Conservation (phyloP, 1,140 invertebrate genomes). For the Zeugodacus cucurbitae region DNA sequence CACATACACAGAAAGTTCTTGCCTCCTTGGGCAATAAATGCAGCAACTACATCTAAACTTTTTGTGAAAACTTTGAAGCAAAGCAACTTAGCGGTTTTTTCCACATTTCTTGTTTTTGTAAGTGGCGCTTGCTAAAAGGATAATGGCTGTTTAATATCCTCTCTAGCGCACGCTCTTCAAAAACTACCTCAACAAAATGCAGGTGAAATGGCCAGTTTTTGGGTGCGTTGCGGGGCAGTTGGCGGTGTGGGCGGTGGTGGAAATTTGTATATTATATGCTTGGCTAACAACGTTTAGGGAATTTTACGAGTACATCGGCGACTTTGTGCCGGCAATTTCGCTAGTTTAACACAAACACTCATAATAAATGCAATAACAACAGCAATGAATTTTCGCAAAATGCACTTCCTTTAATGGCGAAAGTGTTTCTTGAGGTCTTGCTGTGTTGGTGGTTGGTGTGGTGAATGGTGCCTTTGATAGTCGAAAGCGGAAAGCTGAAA, state of each 20-base stretch:
- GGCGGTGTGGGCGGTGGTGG: not conserved
- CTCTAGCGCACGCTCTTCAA: not conserved
- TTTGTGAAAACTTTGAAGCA: slow-evolving; percentile 2
- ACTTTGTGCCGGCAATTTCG: not conserved
- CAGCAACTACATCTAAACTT: not conserved
- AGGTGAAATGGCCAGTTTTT: slow-evolving; percentile 8
- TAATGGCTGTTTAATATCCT: slow-evolving; percentile 30
- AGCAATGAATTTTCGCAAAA: not conserved
- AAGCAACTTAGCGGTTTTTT: not conserved
- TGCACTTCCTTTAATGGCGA: slow-evolving; percentile 5
- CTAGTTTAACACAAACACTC: not conserved
- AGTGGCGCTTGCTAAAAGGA: not conserved
- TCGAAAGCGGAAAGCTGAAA: not conserved
- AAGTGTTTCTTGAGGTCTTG: not conserved
- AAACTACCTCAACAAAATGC: not conserved
- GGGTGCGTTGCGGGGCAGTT: not conserved
- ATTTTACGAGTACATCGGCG: not conserved
- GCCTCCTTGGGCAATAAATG: slow-evolving; percentile 16
- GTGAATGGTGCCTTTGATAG: not conserved
- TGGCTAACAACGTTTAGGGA: slow-evolving; percentile 21
- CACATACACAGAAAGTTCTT: not conserved
- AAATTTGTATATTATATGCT: slow-evolving; percentile 2
- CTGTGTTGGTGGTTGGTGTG: not conserved
- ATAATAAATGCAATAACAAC: not conserved
- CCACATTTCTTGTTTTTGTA: not conserved